These are phyloP conservation scores for Koerneria pararmatus DNA, from an alignment of 2,888 invertebrate species.

Conservation along the genomic window DNA sequence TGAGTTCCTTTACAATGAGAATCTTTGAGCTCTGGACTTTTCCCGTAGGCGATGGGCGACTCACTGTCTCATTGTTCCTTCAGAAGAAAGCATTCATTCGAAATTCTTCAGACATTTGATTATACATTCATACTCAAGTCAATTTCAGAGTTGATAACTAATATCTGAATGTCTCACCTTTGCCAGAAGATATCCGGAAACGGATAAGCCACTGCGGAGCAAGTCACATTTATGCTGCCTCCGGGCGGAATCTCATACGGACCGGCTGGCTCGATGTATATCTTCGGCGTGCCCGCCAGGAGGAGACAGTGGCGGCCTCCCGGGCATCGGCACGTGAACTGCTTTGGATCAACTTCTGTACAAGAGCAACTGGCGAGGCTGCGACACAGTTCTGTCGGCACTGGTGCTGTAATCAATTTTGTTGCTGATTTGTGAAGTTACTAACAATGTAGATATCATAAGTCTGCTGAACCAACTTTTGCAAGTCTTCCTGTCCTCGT, in stretches of 20 bases:
- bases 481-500: constrained; percentile 50
- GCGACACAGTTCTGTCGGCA: constrained; percentile 55
- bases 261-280: constrained; percentile 54
- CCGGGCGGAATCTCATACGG: constrained; percentile 56
- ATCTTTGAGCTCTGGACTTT: constrained; percentile 29
- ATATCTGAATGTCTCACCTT: constrained; percentile 32
- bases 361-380: constrained; percentile 54
- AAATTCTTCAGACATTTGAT: background rate
- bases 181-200: constrained; percentile 57
- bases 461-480: constrained; percentile 52
- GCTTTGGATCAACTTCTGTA: constrained; percentile 46
- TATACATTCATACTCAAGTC: background rate
- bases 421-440: background rate
- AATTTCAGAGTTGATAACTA: background rate
- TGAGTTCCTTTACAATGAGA: constrained; percentile 41
- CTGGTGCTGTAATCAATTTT: constrained; percentile 44
- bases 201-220: constrained; percentile 55
- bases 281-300: constrained; percentile 50
- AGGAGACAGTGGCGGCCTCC: constrained; percentile 51
- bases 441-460: too few relatives aligned
- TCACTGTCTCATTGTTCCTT: constrained; percentile 26
- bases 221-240: constrained; percentile 57
- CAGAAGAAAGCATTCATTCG: background rate
- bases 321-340: constrained; percentile 51
- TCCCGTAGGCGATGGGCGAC: constrained; percentile 3